Percentiles rank a stretch among this genome's conserved stretches.
Evolutionary conservation across 2,888 invertebrate species (phyloP).

Genomic region (Drosophila robusta): DNA sequence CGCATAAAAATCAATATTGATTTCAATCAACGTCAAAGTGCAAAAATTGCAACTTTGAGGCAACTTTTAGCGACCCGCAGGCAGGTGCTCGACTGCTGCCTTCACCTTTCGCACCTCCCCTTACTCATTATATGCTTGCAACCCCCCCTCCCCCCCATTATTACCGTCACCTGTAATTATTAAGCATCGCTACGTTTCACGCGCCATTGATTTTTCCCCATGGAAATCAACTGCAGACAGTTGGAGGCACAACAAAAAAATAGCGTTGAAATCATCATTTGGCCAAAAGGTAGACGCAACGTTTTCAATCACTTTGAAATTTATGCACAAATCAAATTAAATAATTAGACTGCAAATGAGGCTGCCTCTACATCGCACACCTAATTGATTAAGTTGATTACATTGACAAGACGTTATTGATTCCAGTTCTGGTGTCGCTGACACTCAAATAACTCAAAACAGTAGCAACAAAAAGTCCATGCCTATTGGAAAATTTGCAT

Average conservation of each 20-base stretch:
- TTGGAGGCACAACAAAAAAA: conserved; percentile 11
- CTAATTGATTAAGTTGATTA: conserved; percentile 76
- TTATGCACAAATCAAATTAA: conserved; percentile 68
- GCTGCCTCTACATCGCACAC: conserved; percentile 32
- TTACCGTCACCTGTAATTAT: conserved; percentile 63
- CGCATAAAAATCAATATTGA: conserved; percentile 63
- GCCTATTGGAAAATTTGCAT: not conserved
- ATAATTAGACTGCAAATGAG: conserved; percentile 64
- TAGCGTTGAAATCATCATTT: conserved; percentile 9
- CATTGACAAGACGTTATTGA: conserved; percentile 55
- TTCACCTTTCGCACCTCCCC: not conserved
- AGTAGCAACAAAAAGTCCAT: not conserved
- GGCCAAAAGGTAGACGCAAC: conserved; percentile 26
- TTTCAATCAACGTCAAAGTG: conserved; percentile 67
- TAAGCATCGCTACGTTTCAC: conserved; percentile 54
- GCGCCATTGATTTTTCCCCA: conserved; percentile 67
- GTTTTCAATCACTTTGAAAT: conserved; percentile 49
- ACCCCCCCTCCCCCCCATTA: not conserved
- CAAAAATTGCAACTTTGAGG: conserved; percentile 58
- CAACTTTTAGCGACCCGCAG: conserved; percentile 42
- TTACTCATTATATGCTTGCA: conserved; percentile 10
- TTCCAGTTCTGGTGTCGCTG: conserved; percentile 25
- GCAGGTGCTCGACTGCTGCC: conserved; percentile 10
- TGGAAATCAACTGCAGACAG: conserved; percentile 33
- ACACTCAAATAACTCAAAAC: conserved; percentile 16